phyloP scores from a whole-genome alignment of 2,797 vertebrate genomes.

The Pygocentrus nattereri region DNA sequence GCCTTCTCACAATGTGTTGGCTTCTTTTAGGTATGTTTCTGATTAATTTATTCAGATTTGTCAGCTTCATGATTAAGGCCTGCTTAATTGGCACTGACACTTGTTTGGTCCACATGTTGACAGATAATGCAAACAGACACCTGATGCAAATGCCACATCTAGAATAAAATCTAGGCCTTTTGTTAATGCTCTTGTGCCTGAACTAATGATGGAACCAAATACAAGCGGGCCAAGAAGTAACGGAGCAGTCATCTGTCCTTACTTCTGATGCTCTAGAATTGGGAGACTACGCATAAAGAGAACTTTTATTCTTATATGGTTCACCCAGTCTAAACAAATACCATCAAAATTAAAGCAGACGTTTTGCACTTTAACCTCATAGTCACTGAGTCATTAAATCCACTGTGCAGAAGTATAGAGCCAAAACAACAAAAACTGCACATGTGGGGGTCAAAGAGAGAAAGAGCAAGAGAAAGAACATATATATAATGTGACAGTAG shows the following conservation, averaged over 20 bases:
- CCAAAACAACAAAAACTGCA: not conserved
- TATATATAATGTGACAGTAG: constrained; percentile 4
- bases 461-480: not conserved
- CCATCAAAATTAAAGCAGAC: not conserved
- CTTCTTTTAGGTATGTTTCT: too few species aligned
- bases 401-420: not conserved
- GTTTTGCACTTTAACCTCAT: not conserved
- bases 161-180: not conserved
- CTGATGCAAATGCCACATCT: not conserved
- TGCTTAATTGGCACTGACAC: not conserved
- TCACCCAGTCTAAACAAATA: not conserved
- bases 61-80: not conserved
- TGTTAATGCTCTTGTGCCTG: not conserved
- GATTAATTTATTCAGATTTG: too few species aligned
- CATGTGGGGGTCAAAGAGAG: not conserved
- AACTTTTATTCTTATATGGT: not conserved
- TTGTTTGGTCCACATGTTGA: not conserved
- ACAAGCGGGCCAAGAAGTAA: not conserved
- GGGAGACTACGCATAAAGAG: not conserved
- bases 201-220: not conserved
- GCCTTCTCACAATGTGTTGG: too few species aligned
- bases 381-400: not conserved
- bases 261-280: not conserved
- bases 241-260: too few species aligned
- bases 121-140: not conserved